Conservation (phyloP, 2,888 invertebrate species). For the Cosmorhoe ocellata region DNA sequence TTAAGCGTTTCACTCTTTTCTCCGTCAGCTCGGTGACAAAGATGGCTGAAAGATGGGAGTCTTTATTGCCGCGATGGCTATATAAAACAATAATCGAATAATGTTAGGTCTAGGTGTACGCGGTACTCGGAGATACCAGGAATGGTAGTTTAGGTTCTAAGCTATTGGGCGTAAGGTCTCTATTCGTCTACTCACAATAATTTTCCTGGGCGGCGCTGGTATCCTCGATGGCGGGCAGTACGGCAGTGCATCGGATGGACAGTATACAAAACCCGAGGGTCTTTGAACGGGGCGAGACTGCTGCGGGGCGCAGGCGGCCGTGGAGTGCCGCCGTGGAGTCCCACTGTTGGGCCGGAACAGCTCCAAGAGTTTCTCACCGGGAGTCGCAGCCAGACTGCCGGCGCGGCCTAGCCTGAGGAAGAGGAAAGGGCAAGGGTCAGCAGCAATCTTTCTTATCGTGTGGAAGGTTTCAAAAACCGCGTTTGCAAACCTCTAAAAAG, state of each 20-base stretch:
- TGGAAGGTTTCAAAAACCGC: too few species aligned
- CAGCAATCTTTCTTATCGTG: too few species aligned
- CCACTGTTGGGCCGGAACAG: conserved; percentile 73
- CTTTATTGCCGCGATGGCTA: too few species aligned
- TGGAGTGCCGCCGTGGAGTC: conserved; percentile 74
- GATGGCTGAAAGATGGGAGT: too few species aligned
- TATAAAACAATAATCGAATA: too few species aligned
- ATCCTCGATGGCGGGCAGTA: conserved; percentile 77
- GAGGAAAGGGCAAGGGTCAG: not conserved
- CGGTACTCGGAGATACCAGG: too few species aligned
- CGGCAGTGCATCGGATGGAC: conserved; percentile 77
- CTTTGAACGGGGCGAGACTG: conserved; percentile 49
- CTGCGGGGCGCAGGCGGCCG: conserved; percentile 63
- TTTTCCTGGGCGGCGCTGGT: conserved; percentile 55
- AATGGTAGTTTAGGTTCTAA: too few species aligned
- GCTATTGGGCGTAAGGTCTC: too few species aligned
- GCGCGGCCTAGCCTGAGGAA: conserved; percentile 70
- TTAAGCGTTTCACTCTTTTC: too few species aligned
- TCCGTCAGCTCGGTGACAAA: too few species aligned
- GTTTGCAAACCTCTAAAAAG: too few species aligned
- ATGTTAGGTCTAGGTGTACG: too few species aligned
- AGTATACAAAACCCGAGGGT: conserved; percentile 72
- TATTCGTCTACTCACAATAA: conserved; percentile 36
- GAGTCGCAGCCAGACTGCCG: conserved; percentile 75
- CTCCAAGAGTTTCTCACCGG: conserved; percentile 80